Base-by-base conservation (phyloP, 2,888 invertebrate genomes). In the Buathra laborator region DNA sequence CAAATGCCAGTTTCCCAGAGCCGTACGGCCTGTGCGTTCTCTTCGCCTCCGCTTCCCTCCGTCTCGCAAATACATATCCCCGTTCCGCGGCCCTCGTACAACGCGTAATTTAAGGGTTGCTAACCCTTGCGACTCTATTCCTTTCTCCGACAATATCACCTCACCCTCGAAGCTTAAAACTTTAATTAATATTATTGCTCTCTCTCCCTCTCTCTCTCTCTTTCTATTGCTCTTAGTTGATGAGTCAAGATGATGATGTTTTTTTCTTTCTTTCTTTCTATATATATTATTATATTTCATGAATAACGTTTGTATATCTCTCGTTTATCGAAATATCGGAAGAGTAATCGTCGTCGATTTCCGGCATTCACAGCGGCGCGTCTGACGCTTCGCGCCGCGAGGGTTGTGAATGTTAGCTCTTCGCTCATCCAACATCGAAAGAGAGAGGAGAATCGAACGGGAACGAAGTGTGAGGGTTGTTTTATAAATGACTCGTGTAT, bases 121-220 rank as follows among this genome's bases (percentile, higher is more conserved):
- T 89, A 91, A 91, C 91, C 91, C 91, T 89, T 87, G 89, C 87
- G 90, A 90, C 91, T 91, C 90, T 89, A 89, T 90, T 89, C 87
- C 87, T 87, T 46, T 37, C 43, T 53, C 46, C 14, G 37, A 37
- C 68, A 67, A 53, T 51, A 56, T 4, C 29, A 12, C 46, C 67
- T 44, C 67, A 43, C 66, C 81, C 59, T 68, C 82, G 72, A 81
- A 68, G 70, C 86, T 88, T 86, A 84, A 75, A 76, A 66, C 43
- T 89, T 90, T 88, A 89, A 91, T 92, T 92, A 92, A 92, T 91
- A 92, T 91, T 86, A 85, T 86, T 85, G 24, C 79, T 82, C 2
- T 24, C 2, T 24, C 24, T 24, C 24, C 2, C 85, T 67, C 3
- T 24, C 24, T 85, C 79, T 82, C 85, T 67, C 3, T 24, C 24